Percentiles rank a stretch among this genome's conserved stretches.
phyloP scores from a whole-genome alignment of 2,888 invertebrate genomes.

The Agonopterix subpropinquella region DNA sequence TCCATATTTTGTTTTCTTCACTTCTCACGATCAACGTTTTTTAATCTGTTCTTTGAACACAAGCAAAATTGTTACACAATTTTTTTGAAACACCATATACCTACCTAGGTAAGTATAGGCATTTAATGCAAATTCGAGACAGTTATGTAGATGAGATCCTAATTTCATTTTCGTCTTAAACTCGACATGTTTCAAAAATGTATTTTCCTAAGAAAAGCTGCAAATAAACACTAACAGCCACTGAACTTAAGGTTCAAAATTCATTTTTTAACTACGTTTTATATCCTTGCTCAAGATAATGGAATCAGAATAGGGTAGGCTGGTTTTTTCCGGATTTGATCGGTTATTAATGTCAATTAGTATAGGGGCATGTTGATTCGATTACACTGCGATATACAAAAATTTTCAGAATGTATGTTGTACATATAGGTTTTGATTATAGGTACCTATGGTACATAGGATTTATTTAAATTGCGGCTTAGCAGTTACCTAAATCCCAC shows the following conservation, averaged over 20 bases:
- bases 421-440: too few species aligned
- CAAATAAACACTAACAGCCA: background rate
- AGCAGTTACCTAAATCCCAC: too few species aligned
- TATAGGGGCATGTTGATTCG: background rate
- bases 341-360: constrained; percentile 39
- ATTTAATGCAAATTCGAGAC: constrained; percentile 21
- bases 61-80: too few species aligned
- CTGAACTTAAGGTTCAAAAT: background rate
- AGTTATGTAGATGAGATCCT: constrained; percentile 23
- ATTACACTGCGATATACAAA: too few species aligned
- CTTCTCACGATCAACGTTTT: too few species aligned
- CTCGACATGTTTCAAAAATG: constrained; percentile 10
- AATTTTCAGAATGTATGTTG: too few species aligned
- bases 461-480: too few species aligned
- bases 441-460: too few species aligned
- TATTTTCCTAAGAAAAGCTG: background rate
- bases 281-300: constrained; percentile 21
- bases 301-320: constrained; percentile 29
- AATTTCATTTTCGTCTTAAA: constrained; percentile 30
- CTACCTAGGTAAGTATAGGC: background rate
- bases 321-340: constrained; percentile 41
- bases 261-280: background rate
- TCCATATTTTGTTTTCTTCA: too few species aligned
- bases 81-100: too few species aligned
- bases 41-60: too few species aligned